These are phyloP conservation scores for Nixonia krombeini DNA, from an alignment of 1,140 invertebrate genomes.

Conservation along the genomic window DNA sequence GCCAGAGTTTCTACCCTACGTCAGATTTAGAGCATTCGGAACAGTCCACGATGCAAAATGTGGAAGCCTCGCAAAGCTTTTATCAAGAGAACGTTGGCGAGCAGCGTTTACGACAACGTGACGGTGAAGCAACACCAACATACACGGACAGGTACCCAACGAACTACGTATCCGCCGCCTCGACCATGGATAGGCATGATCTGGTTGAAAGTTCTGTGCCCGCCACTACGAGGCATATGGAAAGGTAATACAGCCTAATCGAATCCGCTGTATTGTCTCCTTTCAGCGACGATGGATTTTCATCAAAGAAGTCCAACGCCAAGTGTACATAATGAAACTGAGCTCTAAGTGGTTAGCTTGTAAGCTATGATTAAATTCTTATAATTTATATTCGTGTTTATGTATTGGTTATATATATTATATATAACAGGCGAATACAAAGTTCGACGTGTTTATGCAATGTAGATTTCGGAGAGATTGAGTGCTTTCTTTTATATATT, in stretches of 20 bases:
- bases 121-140: conserved; percentile 63
- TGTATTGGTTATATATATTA: conserved; percentile 37
- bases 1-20: conserved; percentile 63
- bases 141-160: conserved; percentile 63
- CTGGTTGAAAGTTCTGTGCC: conserved; percentile 66
- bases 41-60: conserved; percentile 53
- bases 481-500: no score
- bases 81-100: conserved; percentile 65
- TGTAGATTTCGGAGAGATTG: no score
- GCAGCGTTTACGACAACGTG: conserved; percentile 53
- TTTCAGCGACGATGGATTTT: not conserved
- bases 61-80: conserved; percentile 66
- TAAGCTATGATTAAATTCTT: conserved; percentile 50
- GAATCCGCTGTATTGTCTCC: not conserved
- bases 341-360: conserved; percentile 40
- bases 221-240: conserved; percentile 58
- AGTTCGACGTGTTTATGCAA: no score
- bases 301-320: not conserved
- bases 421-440: no score
- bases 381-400: conserved; percentile 56
- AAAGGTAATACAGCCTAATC: conserved; percentile 63
- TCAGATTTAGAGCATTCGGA: conserved; percentile 52
- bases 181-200: conserved; percentile 68
- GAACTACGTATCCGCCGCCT: conserved; percentile 62
- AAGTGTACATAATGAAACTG: conserved; percentile 54